Evolutionary conservation across 2,888 invertebrate species (phyloP).

Genomic region (Drosophila algonquin): DNA sequence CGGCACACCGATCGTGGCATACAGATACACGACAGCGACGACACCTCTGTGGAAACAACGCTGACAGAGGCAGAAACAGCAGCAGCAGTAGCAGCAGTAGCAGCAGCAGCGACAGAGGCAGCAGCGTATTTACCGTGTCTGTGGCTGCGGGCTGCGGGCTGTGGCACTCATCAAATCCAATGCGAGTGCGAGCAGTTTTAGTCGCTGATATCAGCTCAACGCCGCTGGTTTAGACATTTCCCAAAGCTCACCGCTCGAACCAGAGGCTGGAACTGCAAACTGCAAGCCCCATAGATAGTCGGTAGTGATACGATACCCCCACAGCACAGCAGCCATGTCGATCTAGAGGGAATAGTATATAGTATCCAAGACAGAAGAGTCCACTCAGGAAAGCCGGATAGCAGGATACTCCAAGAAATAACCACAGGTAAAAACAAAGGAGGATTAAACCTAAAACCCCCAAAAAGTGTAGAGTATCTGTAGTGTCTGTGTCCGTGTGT

Average conservation of each 20-base stretch:
- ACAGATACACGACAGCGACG: conserved; percentile 2
- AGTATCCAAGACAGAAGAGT: background rate
- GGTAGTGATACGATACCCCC: background rate
- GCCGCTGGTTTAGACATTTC: conserved; percentile 63
- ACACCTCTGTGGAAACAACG: conserved; percentile 3
- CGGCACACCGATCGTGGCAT: conserved; percentile 2
- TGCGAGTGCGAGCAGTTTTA: conserved; percentile 69
- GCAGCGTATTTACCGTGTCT: conserved; percentile 42
- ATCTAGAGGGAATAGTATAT: background rate
- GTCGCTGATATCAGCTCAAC: conserved; percentile 81
- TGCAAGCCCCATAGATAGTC: background rate
- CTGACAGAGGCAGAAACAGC: conserved; percentile 4
- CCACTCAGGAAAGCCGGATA: background rate
- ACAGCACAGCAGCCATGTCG: background rate
- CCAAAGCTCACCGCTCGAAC: conserved; percentile 8
- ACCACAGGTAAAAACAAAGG: background rate
- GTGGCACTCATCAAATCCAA: conserved; percentile 68
- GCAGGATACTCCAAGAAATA: background rate
- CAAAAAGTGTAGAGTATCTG: background rate
- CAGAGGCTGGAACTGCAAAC: conserved; percentile 38
- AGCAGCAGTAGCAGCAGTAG: conserved; percentile 6
- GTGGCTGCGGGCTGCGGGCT: conserved; percentile 41
- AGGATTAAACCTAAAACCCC: conserved; percentile 10
- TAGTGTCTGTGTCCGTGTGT: conserved; percentile 2
- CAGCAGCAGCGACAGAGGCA: background rate